These are phyloP conservation scores for Limnothrissa miodon DNA, from an alignment of 2,113 vertebrate genomes.

Conservation along the genomic window DNA sequence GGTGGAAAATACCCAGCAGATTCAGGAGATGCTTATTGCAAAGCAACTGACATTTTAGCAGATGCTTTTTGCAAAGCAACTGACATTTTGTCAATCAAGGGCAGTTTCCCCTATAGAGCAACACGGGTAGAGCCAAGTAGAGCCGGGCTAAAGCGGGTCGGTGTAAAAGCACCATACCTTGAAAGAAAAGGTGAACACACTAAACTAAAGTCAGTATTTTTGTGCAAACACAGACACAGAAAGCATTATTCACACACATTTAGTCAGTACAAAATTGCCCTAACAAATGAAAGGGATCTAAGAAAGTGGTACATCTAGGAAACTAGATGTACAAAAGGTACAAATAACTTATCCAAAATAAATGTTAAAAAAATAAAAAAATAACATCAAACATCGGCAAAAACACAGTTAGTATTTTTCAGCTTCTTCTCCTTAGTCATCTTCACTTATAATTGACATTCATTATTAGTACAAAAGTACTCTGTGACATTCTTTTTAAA, in stretches of 20 bases:
- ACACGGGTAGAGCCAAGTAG: too few species aligned
- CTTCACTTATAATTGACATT: neutral
- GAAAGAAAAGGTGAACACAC: neutral
- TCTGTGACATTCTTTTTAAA: neutral
- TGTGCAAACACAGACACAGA: neutral
- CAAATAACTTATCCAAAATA: neutral
- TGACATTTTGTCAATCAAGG: too few species aligned
- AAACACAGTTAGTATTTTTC: neutral
- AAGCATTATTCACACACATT: neutral
- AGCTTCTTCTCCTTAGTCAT: neutral
- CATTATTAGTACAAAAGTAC: neutral
- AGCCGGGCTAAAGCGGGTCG: too few species aligned
- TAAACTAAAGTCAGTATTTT: neutral
- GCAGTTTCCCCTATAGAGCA: too few species aligned
- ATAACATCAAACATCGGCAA: neutral
- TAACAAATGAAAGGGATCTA: neutral
- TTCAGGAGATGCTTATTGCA: too few species aligned
- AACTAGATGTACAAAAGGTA: neutral
- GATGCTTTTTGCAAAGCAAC: too few species aligned
- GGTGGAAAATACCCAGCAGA: too few species aligned
- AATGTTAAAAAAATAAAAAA: neutral
- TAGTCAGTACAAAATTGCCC: neutral
- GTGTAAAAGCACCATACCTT: too few species aligned
- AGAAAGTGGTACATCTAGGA: neutral
- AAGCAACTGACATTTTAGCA: too few species aligned